Evolutionary conservation across 2,888 invertebrate species (phyloP), one percentile per base, ranked within the genome.

Genomic region (Drosophila neotestacea): DNA sequence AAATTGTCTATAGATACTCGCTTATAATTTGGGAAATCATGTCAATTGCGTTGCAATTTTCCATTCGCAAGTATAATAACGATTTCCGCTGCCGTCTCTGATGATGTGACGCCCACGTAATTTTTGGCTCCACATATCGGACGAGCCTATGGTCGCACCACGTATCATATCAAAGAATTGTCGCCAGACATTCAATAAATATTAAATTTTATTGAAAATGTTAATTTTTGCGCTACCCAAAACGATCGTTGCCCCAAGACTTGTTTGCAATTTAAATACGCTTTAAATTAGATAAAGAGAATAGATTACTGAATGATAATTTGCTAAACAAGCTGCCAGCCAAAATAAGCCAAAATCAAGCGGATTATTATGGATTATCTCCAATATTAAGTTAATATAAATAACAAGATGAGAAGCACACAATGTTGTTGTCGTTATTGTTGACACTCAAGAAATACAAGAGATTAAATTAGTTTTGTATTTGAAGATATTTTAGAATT

Each of bases 151-250:
- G 65, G 55, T 63, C 74, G 56, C 60, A 64, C 46, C 68, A 64
- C 58, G 73, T 76, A 78, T 86, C 78, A 74, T 85, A 82, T 85
- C 84, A 83, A 76, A 75, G 73, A 73, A 66, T 62, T 81, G 84
- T 88, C 88, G 76, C 84, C 83, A 77, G 59, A 56, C 73, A 72
- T 88, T 84, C 84, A 88, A 85, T 85, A 88, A 85, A 85, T 73
- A 85, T 83, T 60, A 52, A 81, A 73, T 76, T 88, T 88, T 86
- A 80, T 80, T 84, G 86, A 76, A 84, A 85, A 80, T 85, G 72
- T 76, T 85, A 78, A 78, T 86, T 74, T 78, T 75, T 70, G 67
- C 83, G 86, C 88, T 75, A 75, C 85, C 86, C 73, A 77, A 70
- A 64, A 50, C 48, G 77, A 58, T 42, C 73, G 46, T 50, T 55